phyloP scores from a whole-genome alignment of 2,113 vertebrate genomes.

The Lagopus leucura region DNA sequence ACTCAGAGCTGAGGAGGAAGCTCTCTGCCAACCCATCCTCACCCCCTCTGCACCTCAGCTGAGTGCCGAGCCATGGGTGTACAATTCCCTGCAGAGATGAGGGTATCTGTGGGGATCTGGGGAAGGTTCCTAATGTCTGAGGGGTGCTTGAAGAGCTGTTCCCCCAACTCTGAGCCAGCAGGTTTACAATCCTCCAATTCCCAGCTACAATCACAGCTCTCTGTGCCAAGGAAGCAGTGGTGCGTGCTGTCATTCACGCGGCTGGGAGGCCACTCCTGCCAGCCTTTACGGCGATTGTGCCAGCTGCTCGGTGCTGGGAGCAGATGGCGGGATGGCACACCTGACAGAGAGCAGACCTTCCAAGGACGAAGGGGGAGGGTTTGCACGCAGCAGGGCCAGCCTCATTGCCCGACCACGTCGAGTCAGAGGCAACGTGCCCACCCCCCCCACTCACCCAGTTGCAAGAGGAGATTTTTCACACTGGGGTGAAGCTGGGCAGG shows the following conservation, averaged over 20 bases:
- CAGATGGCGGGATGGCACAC: constrained; percentile 78
- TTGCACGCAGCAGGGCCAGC: neutral
- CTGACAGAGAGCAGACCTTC: constrained; percentile 79
- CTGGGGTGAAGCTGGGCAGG: neutral
- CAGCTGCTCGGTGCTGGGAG: constrained; percentile 74
- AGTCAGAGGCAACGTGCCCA: neutral
- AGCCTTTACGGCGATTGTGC: constrained; percentile 66
- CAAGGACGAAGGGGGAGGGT: constrained; percentile 72
- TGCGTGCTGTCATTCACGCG: constrained; percentile 73
- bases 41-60: neutral
- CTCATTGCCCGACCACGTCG: neutral
- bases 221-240: constrained; percentile 76
- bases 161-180: constrained; percentile 7
- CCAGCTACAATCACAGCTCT: constrained; percentile 62
- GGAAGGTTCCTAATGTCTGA: constrained; percentile 9
- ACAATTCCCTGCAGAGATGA: neutral
- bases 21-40: neutral
- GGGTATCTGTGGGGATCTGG: rapidly evolving
- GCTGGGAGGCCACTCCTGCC: constrained; percentile 75
- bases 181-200: constrained; percentile 73
- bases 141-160: neutral
- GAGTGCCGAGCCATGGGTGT: rapidly evolving
- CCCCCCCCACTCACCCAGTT: neutral
- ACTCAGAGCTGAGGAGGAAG: neutral
- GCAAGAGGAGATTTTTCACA: neutral